A percentile compares a stretch with the other conserved stretches of the same genome.
Evolutionary conservation across 2,113 vertebrate species (phyloP).

Genomic region (Antennarius striatus): DNA sequence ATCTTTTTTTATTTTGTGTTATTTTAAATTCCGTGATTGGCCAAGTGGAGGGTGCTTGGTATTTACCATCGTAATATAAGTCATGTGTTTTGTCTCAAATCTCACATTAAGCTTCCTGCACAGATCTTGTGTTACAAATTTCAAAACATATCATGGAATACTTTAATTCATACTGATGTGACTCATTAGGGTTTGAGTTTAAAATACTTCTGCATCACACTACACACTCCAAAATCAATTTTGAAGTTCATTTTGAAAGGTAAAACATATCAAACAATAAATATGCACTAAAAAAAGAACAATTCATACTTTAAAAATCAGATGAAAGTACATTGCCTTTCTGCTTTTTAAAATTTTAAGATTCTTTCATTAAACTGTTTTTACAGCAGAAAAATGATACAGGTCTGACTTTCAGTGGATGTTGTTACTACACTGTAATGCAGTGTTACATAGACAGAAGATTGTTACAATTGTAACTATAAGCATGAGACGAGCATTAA

Average conservation of each 20-base stretch:
- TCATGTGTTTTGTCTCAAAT: too few species aligned
- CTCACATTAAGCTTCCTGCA: too few species aligned
- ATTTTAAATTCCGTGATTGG: too few species aligned
- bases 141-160: background rate
- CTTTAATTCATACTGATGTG: background rate
- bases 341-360: too few species aligned
- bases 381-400: background rate
- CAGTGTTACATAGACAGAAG: slow-evolving; percentile 20
- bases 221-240: slow-evolving; percentile 16
- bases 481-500: slow-evolving; percentile 39
- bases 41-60: too few species aligned
- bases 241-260: background rate
- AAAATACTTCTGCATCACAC: background rate
- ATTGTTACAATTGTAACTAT: slow-evolving; percentile 36
- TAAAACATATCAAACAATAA: background rate
- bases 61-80: too few species aligned
- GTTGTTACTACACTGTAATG: slow-evolving; percentile 31
- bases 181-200: background rate
- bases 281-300: background rate
- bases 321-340: too few species aligned
- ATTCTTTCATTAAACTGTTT: background rate
- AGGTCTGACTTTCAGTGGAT: slow-evolving; percentile 32
- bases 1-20: too few species aligned
- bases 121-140: background rate
- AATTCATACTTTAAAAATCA: background rate